Base-by-base conservation (phyloP, 2,888 invertebrate species). In the Euplagia quadripunctaria region DNA sequence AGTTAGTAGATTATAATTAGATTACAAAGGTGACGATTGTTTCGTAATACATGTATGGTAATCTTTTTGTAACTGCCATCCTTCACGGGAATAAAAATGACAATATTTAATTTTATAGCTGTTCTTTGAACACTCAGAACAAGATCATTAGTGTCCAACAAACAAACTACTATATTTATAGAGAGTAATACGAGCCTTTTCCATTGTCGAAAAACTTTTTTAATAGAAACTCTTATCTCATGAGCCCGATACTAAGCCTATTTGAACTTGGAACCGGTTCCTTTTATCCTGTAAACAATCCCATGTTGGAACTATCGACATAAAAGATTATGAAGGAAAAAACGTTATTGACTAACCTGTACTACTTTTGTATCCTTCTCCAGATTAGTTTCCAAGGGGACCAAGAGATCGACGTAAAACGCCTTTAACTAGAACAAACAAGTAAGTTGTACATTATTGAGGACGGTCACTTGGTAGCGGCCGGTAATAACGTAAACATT, bases 331-430 rank as follows among this genome's bases (percentile, higher is more conserved):
- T 91, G 86, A 88, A 89, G 86, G 81, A 83, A 84, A 84, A 79
- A 86, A 83, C 87, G 84, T 86, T 89, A 90, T 91, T 88, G 86
- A 94, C 96, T 96, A 95, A 98, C 98, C 97, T 98, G 98, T 80
- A 98, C 98, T 87, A 99, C 98, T 97, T 98, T 98, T 79, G 98
- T 98, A 94, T 99, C 99, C 93, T 98, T 98, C 94, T 99, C 99
- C 90, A 99, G 96, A 96, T 99, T 99, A 79, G 98, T 98, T 96
- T 99, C 99, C 94, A 99, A 96, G 85, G 99, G 99, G 83, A 98
- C 98, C 87, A 99, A 96, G 81, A 99, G 96, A 96, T 99, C 99
- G 79, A 99, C 98, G 96, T 99, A 99, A 94, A 99, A 99, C 49
- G 98, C 98, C 96, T 99, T 99, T 85, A 99, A 94, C 99, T 99